These are phyloP conservation scores for Gymnogyps californianus DNA, from an alignment of 2,113 vertebrate species.

Conservation along the genomic window DNA sequence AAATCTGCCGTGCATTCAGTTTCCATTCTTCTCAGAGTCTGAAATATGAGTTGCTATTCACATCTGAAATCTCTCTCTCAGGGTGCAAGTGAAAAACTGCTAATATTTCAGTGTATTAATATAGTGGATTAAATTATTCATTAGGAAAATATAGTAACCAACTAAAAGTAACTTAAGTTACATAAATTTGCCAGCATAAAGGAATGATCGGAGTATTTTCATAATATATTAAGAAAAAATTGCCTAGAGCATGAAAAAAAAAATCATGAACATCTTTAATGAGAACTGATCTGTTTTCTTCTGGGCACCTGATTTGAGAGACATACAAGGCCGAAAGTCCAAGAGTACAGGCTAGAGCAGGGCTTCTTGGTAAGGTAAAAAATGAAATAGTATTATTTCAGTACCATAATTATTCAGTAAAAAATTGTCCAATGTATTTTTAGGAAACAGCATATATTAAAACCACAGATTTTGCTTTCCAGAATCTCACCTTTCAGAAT, in stretches of 20 bases:
- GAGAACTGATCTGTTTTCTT: neutral
- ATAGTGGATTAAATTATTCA: neutral
- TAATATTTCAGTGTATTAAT: neutral
- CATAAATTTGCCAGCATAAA: neutral
- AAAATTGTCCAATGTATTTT: neutral
- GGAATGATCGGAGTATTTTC: neutral
- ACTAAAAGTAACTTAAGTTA: neutral
- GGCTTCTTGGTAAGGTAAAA: neutral
- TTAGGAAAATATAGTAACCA: neutral
- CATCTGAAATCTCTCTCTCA: neutral
- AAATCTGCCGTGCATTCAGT: neutral
- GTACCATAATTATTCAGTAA: neutral
- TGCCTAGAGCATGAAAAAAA: neutral
- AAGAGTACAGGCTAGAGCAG: neutral
- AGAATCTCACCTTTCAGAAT: neutral
- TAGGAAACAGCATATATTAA: neutral
- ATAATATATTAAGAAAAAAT: neutral
- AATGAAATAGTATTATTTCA: neutral
- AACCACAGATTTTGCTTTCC: neutral
- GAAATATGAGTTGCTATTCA: neutral
- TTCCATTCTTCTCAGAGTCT: neutral
- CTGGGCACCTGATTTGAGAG: neutral
- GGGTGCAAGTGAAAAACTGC: neutral
- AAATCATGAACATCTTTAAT: neutral
- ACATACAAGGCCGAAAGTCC: neutral